These are phyloP conservation scores for Helarctos malayanus DNA, from an alignment of 2,797 vertebrate genomes.

Conservation along the genomic window DNA sequence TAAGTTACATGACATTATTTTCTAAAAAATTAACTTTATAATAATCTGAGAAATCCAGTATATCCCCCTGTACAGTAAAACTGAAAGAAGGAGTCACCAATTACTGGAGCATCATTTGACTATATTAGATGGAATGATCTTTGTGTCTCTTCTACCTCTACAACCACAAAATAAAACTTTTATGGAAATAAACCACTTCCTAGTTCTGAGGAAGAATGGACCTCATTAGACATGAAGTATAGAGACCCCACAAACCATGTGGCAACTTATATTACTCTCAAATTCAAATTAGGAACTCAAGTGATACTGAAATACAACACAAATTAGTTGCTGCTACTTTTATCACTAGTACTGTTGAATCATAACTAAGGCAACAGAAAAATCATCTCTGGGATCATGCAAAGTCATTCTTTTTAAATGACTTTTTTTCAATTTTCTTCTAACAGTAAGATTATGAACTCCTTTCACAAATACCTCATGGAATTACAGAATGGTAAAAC, in stretches of 20 bases:
- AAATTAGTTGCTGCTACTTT: slow-evolving; percentile 47
- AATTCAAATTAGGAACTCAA: slow-evolving; percentile 41
- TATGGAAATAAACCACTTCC: slow-evolving; percentile 20
- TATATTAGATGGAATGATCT: background rate
- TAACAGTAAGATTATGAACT: slow-evolving; percentile 26
- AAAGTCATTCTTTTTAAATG: slow-evolving; percentile 12
- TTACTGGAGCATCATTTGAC: background rate
- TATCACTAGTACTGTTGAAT: slow-evolving; percentile 4
- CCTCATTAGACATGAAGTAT: slow-evolving; percentile 20
- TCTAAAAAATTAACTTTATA: slow-evolving; percentile 34
- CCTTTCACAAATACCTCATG: slow-evolving; percentile 34
- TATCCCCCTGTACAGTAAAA: background rate
- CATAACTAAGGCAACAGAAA: slow-evolving; percentile 49
- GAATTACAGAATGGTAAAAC: slow-evolving; percentile 59
- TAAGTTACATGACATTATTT: slow-evolving; percentile 11
- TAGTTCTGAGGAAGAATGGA: slow-evolving; percentile 40
- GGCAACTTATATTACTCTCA: slow-evolving; percentile 31
- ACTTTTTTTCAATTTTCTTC: slow-evolving; percentile 22
- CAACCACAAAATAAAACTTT: slow-evolving; percentile 26
- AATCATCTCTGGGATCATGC: background rate
- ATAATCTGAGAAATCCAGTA: slow-evolving; percentile 19
- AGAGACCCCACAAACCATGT: background rate
- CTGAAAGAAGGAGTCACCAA: background rate
- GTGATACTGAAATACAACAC: background rate
- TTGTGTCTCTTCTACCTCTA: slow-evolving; percentile 10